Evolutionary conservation across 1,140 invertebrate species (phyloP).

Genomic region (Lamellibrachia luymesi): DNA sequence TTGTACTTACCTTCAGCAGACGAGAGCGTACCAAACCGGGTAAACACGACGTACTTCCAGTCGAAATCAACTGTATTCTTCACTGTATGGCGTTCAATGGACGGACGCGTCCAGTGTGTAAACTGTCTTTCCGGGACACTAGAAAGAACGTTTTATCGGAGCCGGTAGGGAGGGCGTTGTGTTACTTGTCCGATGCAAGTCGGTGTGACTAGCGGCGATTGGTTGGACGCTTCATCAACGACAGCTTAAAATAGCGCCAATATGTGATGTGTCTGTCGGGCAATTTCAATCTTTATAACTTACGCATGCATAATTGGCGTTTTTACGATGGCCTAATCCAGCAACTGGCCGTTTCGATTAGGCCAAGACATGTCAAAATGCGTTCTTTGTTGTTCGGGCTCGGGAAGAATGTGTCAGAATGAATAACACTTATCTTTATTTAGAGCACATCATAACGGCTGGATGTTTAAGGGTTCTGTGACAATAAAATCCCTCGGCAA

Average conservation of each 20-base stretch:
- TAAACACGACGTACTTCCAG: background rate
- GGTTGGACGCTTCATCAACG: background rate
- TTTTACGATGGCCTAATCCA: background rate
- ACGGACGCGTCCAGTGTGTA: background rate
- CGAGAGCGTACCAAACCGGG: background rate
- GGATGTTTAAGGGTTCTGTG: background rate
- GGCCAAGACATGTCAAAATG: background rate
- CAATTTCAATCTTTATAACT: constrained; percentile 6
- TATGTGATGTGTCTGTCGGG: background rate
- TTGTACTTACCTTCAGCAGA: background rate
- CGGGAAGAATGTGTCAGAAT: background rate
- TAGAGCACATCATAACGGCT: background rate
- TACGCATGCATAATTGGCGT: background rate
- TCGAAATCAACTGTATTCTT: background rate
- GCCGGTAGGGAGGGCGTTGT: background rate
- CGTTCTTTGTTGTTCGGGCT: background rate
- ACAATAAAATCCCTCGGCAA: background rate
- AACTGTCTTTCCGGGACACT: background rate
- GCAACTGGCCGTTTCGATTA: background rate
- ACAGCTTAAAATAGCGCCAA: background rate
- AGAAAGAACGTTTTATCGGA: background rate
- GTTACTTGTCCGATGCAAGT: background rate
- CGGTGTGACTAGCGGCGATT: background rate
- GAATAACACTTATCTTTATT: background rate
- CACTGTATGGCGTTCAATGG: background rate